Conservation (phyloP, 2,888 invertebrate species). For the Epiblema foenella region DNA sequence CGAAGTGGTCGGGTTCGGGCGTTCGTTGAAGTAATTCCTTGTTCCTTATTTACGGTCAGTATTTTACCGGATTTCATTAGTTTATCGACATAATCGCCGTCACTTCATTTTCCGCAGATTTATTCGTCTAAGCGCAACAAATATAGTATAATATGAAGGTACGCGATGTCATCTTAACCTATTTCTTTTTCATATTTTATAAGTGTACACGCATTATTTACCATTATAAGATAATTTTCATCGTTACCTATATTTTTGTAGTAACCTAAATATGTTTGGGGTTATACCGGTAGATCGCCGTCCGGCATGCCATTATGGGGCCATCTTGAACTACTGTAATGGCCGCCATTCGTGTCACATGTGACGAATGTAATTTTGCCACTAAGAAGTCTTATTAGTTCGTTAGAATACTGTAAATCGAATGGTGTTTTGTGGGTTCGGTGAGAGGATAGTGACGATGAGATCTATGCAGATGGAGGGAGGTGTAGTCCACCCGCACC, state of each 20-base stretch:
- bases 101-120: slow-evolving; percentile 2
- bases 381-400: slow-evolving; percentile 16
- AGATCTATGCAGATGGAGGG: slow-evolving; percentile 70
- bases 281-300: slow-evolving; percentile 53
- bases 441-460: slow-evolving; percentile 1
- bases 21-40: slow-evolving; percentile 33
- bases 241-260: not conserved
- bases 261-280: slow-evolving; percentile 22
- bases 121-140: not conserved
- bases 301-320: slow-evolving; percentile 70
- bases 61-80: slow-evolving; percentile 18
- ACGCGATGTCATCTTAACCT: slow-evolving; percentile 38
- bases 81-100: slow-evolving; percentile 10
- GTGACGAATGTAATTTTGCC: slow-evolving; percentile 38
- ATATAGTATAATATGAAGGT: slow-evolving; percentile 30
- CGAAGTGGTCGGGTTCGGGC: slow-evolving; percentile 23
- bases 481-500: slow-evolving; percentile 71
- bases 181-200: slow-evolving; percentile 18
- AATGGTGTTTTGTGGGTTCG: not conserved
- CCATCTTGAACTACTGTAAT: slow-evolving; percentile 73
- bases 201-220: not conserved
- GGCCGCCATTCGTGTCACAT: slow-evolving; percentile 75
- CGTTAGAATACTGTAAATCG: not conserved
- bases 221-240: not conserved
- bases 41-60: slow-evolving; percentile 31